A percentile compares a stretch with the other conserved stretches of the same genome.
Evolutionary conservation across 37 sponge, comb jelly and placozoan species (phyloP).

Genomic region (Theonella swinhoei): DNA sequence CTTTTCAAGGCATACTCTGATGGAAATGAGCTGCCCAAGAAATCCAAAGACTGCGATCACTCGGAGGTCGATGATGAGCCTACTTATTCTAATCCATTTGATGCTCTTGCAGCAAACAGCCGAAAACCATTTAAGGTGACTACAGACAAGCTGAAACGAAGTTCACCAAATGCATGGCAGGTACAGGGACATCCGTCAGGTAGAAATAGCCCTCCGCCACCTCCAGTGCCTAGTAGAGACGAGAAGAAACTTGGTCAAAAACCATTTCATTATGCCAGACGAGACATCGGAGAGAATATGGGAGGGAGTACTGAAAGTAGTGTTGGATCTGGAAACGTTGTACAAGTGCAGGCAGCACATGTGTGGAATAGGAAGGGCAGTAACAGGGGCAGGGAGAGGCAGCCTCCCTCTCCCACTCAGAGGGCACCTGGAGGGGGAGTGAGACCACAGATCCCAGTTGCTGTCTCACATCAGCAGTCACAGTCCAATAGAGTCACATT

Average conservation of each 20-base stretch:
- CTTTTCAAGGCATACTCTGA: background rate
- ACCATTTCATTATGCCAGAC: background rate
- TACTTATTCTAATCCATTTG: conserved; percentile 57
- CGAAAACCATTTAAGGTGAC: conserved; percentile 7
- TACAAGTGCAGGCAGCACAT: background rate
- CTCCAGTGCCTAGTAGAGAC: conserved; percentile 3
- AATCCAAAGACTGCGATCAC: background rate
- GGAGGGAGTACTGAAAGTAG: background rate
- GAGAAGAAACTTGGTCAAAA: background rate
- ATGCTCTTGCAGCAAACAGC: conserved; percentile 11
- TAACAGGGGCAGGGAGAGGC: background rate
- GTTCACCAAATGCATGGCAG: background rate
- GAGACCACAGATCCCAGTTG: background rate
- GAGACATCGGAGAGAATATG: background rate
- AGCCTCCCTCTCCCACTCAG: background rate
- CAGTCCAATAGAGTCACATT: background rate
- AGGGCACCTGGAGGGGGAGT: background rate
- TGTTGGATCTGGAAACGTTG: background rate
- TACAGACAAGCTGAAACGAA: background rate
- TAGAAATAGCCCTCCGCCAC: background rate
- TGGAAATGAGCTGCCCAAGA: background rate
- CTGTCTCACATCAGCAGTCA: background rate
- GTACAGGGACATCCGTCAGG: background rate
- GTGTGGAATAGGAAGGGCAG: background rate
- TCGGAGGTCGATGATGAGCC: conserved; percentile 21